phyloP scores from a whole-genome alignment of 2,888 invertebrate species.

The Caenorhabditis panamensis region DNA sequence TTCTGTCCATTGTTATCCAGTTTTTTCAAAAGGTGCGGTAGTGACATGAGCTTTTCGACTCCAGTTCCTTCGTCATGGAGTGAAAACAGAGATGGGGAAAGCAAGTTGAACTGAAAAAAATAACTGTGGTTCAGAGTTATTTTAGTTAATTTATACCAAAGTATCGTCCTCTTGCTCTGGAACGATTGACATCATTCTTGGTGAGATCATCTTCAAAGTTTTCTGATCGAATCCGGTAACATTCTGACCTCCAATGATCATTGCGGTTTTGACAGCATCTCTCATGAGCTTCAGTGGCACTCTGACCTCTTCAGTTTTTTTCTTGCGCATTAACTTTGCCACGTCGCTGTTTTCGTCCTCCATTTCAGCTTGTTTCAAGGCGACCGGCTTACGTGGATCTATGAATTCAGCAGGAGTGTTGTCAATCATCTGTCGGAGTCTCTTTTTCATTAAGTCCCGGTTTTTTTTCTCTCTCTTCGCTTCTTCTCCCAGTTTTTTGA shows the following conservation, averaged over 20 bases:
- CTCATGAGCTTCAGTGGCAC: constrained; percentile 75
- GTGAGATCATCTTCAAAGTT: constrained; percentile 77
- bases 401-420: constrained; percentile 71
- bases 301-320: constrained; percentile 66
- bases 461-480: constrained; percentile 67
- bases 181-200: constrained; percentile 76
- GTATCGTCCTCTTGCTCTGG: constrained; percentile 75
- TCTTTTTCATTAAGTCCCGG: constrained; percentile 63
- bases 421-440: constrained; percentile 69
- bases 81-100: constrained; percentile 79
- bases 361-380: constrained; percentile 63
- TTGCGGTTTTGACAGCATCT: constrained; percentile 73
- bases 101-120: constrained; percentile 70
- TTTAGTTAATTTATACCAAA: constrained; percentile 39
- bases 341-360: constrained; percentile 63
- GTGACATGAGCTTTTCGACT: constrained; percentile 73
- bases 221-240: constrained; percentile 78
- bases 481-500: constrained; percentile 66
- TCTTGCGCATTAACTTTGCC: constrained; percentile 60
- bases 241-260: constrained; percentile 76
- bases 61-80: constrained; percentile 77
- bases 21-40: constrained; percentile 74
- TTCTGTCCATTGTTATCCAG: constrained; percentile 75
- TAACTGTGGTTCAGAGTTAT: no score
- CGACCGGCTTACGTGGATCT: constrained; percentile 69